A percentile compares a stretch with the other conserved stretches of the same genome.
Evolutionary conservation across 1,140 invertebrate species (phyloP).

Genomic region (Idris sp.): DNA sequence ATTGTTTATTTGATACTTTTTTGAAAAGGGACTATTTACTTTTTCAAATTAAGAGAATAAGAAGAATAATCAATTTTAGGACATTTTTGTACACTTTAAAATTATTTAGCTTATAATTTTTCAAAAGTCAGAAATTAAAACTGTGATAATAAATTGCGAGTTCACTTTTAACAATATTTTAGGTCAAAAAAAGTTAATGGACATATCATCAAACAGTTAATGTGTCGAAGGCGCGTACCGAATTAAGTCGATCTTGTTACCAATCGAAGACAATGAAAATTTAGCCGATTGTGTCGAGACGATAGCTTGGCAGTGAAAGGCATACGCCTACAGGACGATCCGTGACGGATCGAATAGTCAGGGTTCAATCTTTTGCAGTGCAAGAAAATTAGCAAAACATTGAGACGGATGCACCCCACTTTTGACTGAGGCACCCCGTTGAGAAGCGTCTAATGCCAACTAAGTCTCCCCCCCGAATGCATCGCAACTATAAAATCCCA

Average conservation of each 20-base stretch:
- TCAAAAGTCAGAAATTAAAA: too few species aligned
- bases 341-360: constrained; percentile 48
- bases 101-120: too few species aligned
- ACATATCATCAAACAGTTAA: constrained; percentile 22
- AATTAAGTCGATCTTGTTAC: constrained; percentile 23
- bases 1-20: too few species aligned
- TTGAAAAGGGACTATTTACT: too few species aligned
- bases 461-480: constrained; percentile 26
- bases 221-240: constrained; percentile 23
- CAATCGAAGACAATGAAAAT: constrained; percentile 37
- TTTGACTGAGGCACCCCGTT: constrained; percentile 44
- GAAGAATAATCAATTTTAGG: too few species aligned
- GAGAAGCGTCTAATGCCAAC: constrained; percentile 30
- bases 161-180: constrained; percentile 10
- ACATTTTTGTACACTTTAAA: too few species aligned
- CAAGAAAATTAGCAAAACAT: constrained; percentile 26
- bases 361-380: too few species aligned
- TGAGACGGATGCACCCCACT: constrained; percentile 59
- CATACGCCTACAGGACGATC: constrained; percentile 64
- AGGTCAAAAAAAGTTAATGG: constrained; percentile 24
- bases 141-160: too few species aligned
- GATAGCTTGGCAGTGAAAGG: constrained; percentile 62
- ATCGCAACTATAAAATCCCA: constrained; percentile 65
- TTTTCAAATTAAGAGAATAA: too few species aligned
- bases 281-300: constrained; percentile 27